phyloP scores from a whole-genome alignment of 2,797 vertebrate species.

The Clarias laeviceps region DNA sequence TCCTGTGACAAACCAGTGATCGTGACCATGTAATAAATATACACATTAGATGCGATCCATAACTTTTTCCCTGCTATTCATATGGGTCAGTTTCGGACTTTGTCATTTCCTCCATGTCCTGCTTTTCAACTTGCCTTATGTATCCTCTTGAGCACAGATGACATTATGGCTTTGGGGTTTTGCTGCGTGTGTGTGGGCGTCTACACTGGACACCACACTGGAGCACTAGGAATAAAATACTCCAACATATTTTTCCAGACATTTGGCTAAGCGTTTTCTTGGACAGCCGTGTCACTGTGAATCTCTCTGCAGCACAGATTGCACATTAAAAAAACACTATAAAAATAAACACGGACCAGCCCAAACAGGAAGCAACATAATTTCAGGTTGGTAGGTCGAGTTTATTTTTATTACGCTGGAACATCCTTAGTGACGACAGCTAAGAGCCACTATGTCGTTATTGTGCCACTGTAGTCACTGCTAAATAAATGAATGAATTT shows the following conservation, averaged over 20 bases:
- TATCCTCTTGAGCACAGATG: conserved; percentile 33
- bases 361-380: conserved; percentile 36
- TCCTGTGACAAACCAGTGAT: not conserved
- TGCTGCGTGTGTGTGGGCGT: conserved; percentile 39
- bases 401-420: conserved; percentile 4
- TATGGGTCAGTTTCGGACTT: not conserved
- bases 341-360: conserved; percentile 12
- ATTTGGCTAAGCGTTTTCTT: conserved; percentile 19
- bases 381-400: conserved; percentile 16
- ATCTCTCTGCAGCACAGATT: conserved; percentile 1
- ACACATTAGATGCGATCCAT: not conserved
- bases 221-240: conserved; percentile 38
- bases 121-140: not conserved
- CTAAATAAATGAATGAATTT: not conserved
- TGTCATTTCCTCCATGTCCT: conserved; percentile 6
- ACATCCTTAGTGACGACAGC: conserved; percentile 3
- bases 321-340: not conserved
- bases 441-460: not conserved
- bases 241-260: conserved; percentile 30
- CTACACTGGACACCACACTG: conserved; percentile 30
- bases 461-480: not conserved
- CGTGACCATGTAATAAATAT: not conserved
- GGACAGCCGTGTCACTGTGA: conserved; percentile 8
- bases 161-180: conserved; percentile 46
- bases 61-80: not conserved